Conservation (phyloP, 2,888 invertebrate species). For the Agriopis marginaria region DNA sequence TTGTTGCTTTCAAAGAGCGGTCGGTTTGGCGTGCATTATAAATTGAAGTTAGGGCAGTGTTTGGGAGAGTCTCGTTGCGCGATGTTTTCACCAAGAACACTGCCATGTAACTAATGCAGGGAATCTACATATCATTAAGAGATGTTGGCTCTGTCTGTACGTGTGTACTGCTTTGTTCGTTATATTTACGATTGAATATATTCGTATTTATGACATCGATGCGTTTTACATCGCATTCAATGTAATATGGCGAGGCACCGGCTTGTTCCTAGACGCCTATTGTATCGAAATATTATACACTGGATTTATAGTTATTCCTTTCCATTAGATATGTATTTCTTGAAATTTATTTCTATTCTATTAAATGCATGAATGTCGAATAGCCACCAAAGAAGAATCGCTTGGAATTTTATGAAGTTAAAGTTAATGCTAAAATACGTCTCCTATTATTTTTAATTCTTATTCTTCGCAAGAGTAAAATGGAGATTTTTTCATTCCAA, state of each 20-base stretch:
- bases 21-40: slow-evolving; percentile 50
- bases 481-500: no score
- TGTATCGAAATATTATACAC: slow-evolving; percentile 64
- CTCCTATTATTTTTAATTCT: no score
- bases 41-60: slow-evolving; percentile 42
- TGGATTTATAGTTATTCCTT: slow-evolving; percentile 38
- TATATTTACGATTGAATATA: slow-evolving; percentile 78
- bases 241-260: slow-evolving; percentile 61
- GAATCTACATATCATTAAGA: slow-evolving; percentile 87
- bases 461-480: no score
- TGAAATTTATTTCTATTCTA: slow-evolving; percentile 15
- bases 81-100: slow-evolving; percentile 84
- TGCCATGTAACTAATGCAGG: slow-evolving; percentile 85
- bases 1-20: slow-evolving; percentile 22
- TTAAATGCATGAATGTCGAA: slow-evolving; percentile 18
- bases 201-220: slow-evolving; percentile 80
- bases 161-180: slow-evolving; percentile 84
- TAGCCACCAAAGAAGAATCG: slow-evolving; percentile 11
- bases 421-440: no score
- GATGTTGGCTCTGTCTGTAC: slow-evolving; percentile 81
- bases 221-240: slow-evolving; percentile 65
- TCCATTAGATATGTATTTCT: slow-evolving; percentile 31
- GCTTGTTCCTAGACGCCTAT: slow-evolving; percentile 78
- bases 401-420: no score
- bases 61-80: slow-evolving; percentile 64